phyloP scores from a whole-genome alignment of 2,797 vertebrate genomes.

The Gymnopithys bicolor region DNA sequence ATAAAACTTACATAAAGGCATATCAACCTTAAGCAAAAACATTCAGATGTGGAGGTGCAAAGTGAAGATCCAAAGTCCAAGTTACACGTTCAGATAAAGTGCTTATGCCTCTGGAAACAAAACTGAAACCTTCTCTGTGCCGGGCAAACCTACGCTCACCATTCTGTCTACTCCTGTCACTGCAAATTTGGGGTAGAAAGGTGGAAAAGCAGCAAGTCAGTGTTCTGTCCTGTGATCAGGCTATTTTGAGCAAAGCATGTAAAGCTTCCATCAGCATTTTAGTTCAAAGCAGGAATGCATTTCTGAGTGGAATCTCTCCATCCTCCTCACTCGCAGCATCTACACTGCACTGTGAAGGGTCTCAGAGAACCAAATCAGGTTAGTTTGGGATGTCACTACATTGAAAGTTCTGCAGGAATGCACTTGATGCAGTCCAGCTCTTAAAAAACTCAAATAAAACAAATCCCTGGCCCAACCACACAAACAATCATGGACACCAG shows the following conservation, averaged over 20 bases:
- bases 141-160: neutral
- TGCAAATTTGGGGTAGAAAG: neutral
- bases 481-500: neutral
- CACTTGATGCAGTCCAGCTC: neutral
- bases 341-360: neutral
- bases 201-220: neutral
- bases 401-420: neutral
- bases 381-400: neutral
- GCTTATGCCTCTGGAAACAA: neutral
- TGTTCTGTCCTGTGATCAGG: neutral
- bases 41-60: neutral
- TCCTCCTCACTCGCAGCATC: neutral
- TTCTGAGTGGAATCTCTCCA: neutral
- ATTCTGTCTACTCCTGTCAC: neutral
- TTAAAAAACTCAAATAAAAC: neutral
- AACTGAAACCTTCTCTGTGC: neutral
- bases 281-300: neutral
- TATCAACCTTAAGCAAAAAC: neutral
- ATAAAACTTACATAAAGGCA: neutral
- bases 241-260: neutral
- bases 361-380: neutral
- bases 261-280: neutral
- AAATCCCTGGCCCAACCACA: neutral
- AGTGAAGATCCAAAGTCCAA: conserved; percentile 6
- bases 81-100: neutral